phyloP scores from a whole-genome alignment of 2,113 vertebrate species.

The Notarius lentiginosus region DNA sequence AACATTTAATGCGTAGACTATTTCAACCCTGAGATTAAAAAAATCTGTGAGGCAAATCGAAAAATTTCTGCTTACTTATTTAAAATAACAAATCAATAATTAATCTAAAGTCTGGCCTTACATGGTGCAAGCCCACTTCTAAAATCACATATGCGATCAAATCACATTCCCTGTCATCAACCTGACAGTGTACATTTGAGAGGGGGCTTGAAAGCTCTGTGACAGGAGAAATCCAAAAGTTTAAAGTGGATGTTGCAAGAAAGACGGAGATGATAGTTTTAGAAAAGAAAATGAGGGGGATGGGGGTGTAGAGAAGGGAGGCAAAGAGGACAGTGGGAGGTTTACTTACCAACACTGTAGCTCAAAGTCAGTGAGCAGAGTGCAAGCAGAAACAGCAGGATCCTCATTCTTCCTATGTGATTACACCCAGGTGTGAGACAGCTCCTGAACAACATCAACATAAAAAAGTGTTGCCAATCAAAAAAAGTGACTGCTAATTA shows the following conservation, averaged over 20 bases:
- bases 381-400: conserved; percentile 57
- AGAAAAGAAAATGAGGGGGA: neutral
- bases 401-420: conserved; percentile 56
- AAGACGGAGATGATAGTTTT: conserved; percentile 5
- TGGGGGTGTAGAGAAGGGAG: neutral
- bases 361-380: conserved; percentile 54
- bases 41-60: conserved; percentile 36
- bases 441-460: conserved; percentile 30
- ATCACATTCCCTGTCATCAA: conserved; percentile 33
- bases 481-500: neutral
- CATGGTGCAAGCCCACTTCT: conserved; percentile 14
- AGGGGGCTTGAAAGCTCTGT: neutral
- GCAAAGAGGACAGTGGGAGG: neutral
- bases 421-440: conserved; percentile 22
- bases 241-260: conserved; percentile 1
- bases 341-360: conserved; percentile 58
- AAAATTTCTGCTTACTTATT: conserved; percentile 45
- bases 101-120: conserved; percentile 38
- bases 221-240: neutral
- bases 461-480: neutral
- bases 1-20: conserved; percentile 54
- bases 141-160: conserved; percentile 33
- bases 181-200: conserved; percentile 29
- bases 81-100: conserved; percentile 60
- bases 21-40: neutral